Base-by-base conservation (phyloP, 2,113 vertebrate species). In the Parotia lawesii region DNA sequence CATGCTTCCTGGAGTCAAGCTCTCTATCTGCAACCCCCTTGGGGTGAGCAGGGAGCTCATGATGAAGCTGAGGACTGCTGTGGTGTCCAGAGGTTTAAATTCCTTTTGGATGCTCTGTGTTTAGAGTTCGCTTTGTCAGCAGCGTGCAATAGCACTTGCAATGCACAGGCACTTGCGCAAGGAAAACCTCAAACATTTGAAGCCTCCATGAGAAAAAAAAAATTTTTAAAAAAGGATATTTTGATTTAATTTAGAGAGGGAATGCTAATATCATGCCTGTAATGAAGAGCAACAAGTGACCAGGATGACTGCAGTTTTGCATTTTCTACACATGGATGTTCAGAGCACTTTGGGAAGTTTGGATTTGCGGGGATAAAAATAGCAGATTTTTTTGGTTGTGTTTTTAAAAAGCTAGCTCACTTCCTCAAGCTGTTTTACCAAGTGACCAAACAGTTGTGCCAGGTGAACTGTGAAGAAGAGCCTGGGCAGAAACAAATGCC, bases 381-480 rank as follows among this genome's bases (percentile, higher is more conserved):
- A 93, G 71, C 56, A 61, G 6, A 2, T 78, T 92, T 71, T 62
- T 40, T 44, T 60, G 31, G 27, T 11, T 38, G 29, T 44, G 56
- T 67, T 89, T 90, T 80, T 15, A 40, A 79, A 90, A 87, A 89
- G 23, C 2, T 73, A 72, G 18, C 16, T 76, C 74, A 62, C 12
- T 16, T 72, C 71, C 54, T 90, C 75, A 73, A 29, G 71, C 85
- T 91, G 67, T 83, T 93, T 53, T 50, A 93, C 28, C 0, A 6
- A 89, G 58, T 23, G 70, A 31, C 67, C 85, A 58, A 82, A 67
- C 75, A 93, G 92, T 91, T 96, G 90, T 83, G 85, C 67, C 90
- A 95, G 75, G 50, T 69, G 62, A 94, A 80, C 89, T 95, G 91
- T 92, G 91, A 83, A 79, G 60, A 93, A 75, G 64, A 93, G 29